A percentile compares a stretch with the other conserved stretches of the same genome.
Conservation (phyloP, 2,888 invertebrate species). For the Diplolepis rosae region DNA sequence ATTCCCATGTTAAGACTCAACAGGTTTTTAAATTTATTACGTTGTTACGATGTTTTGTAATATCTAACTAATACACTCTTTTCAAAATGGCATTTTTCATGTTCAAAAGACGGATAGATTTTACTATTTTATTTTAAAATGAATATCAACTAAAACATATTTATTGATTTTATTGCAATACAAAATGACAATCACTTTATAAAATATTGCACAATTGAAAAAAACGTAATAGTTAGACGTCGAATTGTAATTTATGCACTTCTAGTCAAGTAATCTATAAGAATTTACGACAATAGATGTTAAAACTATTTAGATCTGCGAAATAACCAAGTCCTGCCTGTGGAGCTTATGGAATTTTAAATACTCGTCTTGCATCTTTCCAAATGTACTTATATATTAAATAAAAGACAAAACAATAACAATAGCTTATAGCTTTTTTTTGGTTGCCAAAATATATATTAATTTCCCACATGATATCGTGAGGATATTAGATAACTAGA, state of each 20-base stretch:
- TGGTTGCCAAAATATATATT: conserved; percentile 11
- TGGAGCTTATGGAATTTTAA: conserved; percentile 51
- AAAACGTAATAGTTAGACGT: conserved; percentile 6
- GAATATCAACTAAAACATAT: background rate
- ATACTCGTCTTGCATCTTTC: conserved; percentile 17
- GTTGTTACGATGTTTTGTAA: background rate
- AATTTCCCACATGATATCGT: background rate
- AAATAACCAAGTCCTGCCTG: conserved; percentile 47
- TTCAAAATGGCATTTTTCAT: background rate
- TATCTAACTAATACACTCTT: conserved; percentile 16
- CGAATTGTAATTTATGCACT: background rate
- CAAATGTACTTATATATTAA: conserved; percentile 26
- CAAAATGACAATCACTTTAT: background rate
- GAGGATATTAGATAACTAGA: conserved; percentile 1
- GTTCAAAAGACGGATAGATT: background rate
- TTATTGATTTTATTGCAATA: background rate
- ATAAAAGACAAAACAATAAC: conserved; percentile 23
- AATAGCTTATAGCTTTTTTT: conserved; percentile 2
- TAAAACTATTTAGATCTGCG: conserved; percentile 3
- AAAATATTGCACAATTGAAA: background rate
- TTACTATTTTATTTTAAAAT: background rate
- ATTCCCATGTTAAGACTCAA: conserved; percentile 8
- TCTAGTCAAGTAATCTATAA: conserved; percentile 2
- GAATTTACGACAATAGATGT: background rate
- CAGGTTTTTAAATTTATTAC: conserved; percentile 9